Evolutionary conservation across 1,140 invertebrate species (phyloP).

Genomic region (Teleopsis dalmanni): DNA sequence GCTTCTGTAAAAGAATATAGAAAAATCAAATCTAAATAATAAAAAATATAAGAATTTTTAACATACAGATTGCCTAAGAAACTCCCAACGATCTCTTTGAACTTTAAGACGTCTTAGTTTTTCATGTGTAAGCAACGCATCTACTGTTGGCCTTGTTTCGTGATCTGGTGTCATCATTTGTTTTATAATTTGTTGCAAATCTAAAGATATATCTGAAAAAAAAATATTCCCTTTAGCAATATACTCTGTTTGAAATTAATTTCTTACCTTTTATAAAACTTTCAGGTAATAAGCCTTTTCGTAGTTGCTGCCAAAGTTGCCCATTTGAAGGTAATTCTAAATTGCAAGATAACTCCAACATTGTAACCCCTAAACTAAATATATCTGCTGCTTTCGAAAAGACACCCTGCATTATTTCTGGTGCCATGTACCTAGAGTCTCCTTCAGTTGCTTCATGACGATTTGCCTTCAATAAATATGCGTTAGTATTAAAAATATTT

Average conservation of each 20-base stretch:
- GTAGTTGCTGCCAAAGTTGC: conserved; percentile 59
- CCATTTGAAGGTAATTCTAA: conserved; percentile 62
- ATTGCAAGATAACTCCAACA: conserved; percentile 64
- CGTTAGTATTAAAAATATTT: background rate
- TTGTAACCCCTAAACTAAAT: conserved; percentile 64
- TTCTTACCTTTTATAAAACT: conserved; percentile 30
- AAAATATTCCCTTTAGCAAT: conserved; percentile 3
- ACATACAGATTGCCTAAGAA: conserved; percentile 19
- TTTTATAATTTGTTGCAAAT: conserved; percentile 50
- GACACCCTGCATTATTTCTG: conserved; percentile 59
- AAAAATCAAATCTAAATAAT: background rate
- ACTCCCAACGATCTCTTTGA: conserved; percentile 21
- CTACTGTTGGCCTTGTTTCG: conserved; percentile 47
- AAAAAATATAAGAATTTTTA: background rate
- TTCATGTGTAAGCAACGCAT: conserved; percentile 46
- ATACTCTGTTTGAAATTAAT: background rate
- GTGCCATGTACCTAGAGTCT: conserved; percentile 68
- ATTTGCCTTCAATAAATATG: conserved; percentile 28
- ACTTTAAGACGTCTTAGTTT: conserved; percentile 23
- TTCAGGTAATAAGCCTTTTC: conserved; percentile 46
- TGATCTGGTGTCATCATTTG: conserved; percentile 54
- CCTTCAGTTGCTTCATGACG: conserved; percentile 55
- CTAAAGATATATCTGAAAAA: conserved; percentile 47
- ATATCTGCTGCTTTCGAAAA: conserved; percentile 56
- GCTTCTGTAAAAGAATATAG: conserved; percentile 10